These are phyloP conservation scores for Diglossa cyanea DNA, from an alignment of 2,797 vertebrate species.

Conservation along the genomic window DNA sequence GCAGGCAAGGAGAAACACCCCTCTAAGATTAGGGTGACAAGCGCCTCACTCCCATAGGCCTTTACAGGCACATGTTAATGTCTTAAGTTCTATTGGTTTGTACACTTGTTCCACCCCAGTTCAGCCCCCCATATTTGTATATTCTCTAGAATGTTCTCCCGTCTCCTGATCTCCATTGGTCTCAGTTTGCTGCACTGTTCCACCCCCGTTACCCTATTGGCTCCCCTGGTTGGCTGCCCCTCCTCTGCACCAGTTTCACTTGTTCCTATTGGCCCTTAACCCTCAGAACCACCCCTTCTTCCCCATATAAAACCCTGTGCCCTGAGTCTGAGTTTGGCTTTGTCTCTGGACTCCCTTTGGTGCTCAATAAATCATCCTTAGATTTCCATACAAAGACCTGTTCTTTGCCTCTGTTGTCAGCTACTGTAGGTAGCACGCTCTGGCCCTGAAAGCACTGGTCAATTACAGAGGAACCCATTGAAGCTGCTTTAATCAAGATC, in stretches of 20 bases:
- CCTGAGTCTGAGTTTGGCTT: not conserved
- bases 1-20: not conserved
- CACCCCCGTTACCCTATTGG: fast-evolving
- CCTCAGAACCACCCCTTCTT: not conserved
- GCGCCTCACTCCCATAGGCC: not conserved
- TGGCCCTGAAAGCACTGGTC: fast-evolving
- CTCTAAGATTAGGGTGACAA: not conserved
- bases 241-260: not conserved
- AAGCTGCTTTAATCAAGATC: not conserved
- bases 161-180: not conserved
- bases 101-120: not conserved
- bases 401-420: not conserved
- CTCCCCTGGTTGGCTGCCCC: not conserved
- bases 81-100: not conserved
- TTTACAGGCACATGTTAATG: not conserved
- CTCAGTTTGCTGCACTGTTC: not conserved
- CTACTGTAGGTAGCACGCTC: not conserved
- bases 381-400: not conserved
- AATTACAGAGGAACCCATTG: not conserved
- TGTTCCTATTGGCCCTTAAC: not conserved
- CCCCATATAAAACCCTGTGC: not conserved
- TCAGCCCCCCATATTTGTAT: not conserved
- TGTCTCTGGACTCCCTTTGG: fast-evolving
- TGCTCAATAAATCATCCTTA: fast-evolving
- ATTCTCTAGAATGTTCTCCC: not conserved